Evolutionary conservation across 2,797 vertebrate species (phyloP).

Genomic region (Garrulus glandarius): DNA sequence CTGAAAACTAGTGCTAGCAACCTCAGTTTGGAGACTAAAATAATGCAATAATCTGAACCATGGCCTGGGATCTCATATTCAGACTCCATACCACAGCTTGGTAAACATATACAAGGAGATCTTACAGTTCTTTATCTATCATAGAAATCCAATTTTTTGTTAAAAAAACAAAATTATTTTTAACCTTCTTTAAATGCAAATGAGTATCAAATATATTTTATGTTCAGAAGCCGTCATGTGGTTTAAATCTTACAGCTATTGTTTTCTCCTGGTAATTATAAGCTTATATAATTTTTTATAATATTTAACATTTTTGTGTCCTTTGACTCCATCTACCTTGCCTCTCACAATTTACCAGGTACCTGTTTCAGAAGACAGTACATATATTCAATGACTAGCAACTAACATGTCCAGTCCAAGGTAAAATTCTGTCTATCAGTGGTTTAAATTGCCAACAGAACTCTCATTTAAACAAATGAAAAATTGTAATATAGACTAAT

Average conservation of each 20-base stretch:
- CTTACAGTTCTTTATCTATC: not conserved
- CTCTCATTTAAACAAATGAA: not conserved
- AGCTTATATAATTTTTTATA: not conserved
- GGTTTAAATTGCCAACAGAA: not conserved
- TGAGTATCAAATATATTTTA: not conserved
- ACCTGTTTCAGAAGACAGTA: not conserved
- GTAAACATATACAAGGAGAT: not conserved
- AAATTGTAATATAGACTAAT: not conserved
- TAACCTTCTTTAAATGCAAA: not conserved
- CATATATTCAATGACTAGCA: not conserved
- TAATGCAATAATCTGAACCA: not conserved
- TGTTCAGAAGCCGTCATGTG: not conserved
- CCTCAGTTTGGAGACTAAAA: not conserved
- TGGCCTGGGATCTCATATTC: not conserved
- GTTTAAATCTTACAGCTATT: not conserved
- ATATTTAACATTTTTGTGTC: not conserved
- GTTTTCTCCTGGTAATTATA: not conserved
- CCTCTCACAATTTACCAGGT: not conserved
- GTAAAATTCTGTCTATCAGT: not conserved
- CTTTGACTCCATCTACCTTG: not conserved
- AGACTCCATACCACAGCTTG: not conserved
- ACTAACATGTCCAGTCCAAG: not conserved
- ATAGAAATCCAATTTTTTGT: not conserved
- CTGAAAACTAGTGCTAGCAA: not conserved
- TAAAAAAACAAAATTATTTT: not conserved